These are phyloP conservation scores for Rhopalosiphum maidis DNA, from an alignment of 1,140 invertebrate genomes.

Conservation along the genomic window DNA sequence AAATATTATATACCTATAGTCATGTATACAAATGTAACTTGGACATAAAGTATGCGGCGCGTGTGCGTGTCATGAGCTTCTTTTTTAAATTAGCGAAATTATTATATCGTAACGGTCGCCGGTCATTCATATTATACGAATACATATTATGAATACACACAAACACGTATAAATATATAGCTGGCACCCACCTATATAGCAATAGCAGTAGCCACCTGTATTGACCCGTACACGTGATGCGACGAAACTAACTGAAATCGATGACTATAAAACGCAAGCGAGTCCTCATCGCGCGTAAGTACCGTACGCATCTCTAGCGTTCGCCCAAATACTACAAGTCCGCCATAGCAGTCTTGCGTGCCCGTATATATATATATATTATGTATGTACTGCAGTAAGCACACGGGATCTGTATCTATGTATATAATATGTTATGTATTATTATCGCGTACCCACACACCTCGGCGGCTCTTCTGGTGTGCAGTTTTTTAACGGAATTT, in stretches of 20 bases:
- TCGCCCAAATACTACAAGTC: neutral
- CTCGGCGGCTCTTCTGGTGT: neutral
- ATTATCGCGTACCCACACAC: neutral
- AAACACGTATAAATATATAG: neutral
- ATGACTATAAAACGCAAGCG: neutral
- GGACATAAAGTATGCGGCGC: neutral
- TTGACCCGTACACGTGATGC: neutral
- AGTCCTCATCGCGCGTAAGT: neutral
- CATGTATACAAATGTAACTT: neutral
- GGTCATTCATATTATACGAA: neutral
- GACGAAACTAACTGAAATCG: neutral
- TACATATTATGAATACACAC: neutral
- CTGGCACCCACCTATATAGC: neutral
- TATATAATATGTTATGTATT: neutral
- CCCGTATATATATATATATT: neutral
- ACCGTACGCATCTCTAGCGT: neutral
- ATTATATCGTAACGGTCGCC: slow-evolving; percentile 24
- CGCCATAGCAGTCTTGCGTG: neutral
- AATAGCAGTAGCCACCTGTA: neutral
- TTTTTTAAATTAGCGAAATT: slow-evolving; percentile 24
- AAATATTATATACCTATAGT: neutral
- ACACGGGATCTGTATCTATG: neutral
- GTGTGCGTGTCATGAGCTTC: neutral
- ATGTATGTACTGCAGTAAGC: neutral
- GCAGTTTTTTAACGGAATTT: slow-evolving; percentile 22